Conservation (phyloP, 2,888 invertebrate genomes). For the Ferdinandea cuprea region DNA sequence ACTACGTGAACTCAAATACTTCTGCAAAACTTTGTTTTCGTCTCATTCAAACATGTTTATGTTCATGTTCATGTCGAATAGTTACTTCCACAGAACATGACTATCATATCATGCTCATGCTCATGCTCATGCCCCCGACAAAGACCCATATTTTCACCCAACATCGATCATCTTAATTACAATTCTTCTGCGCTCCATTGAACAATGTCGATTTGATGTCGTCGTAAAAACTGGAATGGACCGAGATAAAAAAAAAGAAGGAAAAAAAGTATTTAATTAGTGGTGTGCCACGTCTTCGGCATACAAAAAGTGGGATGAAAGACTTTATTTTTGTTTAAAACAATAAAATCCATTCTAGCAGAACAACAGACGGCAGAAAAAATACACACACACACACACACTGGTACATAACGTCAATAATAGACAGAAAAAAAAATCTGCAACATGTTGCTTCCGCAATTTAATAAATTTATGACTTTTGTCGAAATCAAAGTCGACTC, state of each 20-base stretch:
- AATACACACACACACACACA: not conserved
- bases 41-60: slow-evolving; percentile 1
- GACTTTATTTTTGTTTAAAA: not conserved
- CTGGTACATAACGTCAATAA: not conserved
- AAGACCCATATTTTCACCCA: slow-evolving; percentile 24
- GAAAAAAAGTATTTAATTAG: slow-evolving; percentile 37
- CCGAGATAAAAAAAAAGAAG: slow-evolving; percentile 18
- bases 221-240: slow-evolving; percentile 20
- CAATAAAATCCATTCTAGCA: slow-evolving; percentile 55
- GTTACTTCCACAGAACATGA: slow-evolving; percentile 10
- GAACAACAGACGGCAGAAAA: slow-evolving; percentile 20
- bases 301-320: slow-evolving; percentile 28
- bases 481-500: slow-evolving; percentile 54
- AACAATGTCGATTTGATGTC: slow-evolving; percentile 48
- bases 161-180: slow-evolving; percentile 70
- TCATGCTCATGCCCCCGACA: slow-evolving; percentile 9
- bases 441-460: slow-evolving; percentile 72
- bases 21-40: slow-evolving; percentile 13
- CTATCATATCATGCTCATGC: slow-evolving; percentile 6
- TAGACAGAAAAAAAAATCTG: slow-evolving; percentile 36
- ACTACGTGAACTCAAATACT: not conserved
- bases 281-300: not conserved
- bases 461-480: slow-evolving; percentile 48
- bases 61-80: slow-evolving; percentile 7
- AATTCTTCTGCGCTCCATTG: slow-evolving; percentile 63